A percentile compares a stretch with the other conserved stretches of the same genome.
These are phyloP conservation scores for Myiozetetes cayanensis DNA, from an alignment of 2,113 vertebrate species.

Conservation along the genomic window DNA sequence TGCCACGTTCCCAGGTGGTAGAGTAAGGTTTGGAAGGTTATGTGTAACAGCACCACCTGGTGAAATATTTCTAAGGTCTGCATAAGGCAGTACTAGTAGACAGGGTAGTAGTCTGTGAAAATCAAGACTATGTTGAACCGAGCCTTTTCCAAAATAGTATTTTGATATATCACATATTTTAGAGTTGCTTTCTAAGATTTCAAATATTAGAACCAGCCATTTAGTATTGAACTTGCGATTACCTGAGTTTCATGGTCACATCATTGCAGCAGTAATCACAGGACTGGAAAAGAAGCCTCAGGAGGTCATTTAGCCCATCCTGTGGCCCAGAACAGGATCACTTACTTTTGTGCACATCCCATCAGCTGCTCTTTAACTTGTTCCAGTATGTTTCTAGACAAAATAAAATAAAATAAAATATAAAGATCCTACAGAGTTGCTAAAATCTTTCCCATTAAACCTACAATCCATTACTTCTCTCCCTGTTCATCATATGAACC, in stretches of 20 bases:
- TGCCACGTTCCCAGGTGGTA: background rate
- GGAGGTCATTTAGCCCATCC: background rate
- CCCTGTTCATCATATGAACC: background rate
- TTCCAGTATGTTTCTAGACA: background rate
- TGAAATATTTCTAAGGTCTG: background rate
- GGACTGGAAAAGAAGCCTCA: background rate
- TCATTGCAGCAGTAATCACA: background rate
- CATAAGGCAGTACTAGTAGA: background rate
- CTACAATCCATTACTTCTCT: background rate
- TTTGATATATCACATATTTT: background rate
- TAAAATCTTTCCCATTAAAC: background rate
- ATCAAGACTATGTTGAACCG: background rate
- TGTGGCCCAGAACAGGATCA: background rate
- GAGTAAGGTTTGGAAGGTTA: background rate
- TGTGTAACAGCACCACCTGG: conserved; percentile 57
- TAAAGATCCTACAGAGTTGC: background rate
- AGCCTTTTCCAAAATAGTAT: background rate
- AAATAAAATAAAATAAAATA: background rate
- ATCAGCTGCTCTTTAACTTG: background rate
- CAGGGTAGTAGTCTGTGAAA: background rate
- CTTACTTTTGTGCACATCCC: background rate
- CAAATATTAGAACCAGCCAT: background rate
- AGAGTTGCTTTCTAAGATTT: background rate
- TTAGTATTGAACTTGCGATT: background rate
- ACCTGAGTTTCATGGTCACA: background rate